Percentiles rank a stretch among this genome's conserved stretches.
These are phyloP conservation scores for Crossaster papposus DNA, from an alignment of 53 echinoderm and acorn worm genomes.

Conservation along the genomic window DNA sequence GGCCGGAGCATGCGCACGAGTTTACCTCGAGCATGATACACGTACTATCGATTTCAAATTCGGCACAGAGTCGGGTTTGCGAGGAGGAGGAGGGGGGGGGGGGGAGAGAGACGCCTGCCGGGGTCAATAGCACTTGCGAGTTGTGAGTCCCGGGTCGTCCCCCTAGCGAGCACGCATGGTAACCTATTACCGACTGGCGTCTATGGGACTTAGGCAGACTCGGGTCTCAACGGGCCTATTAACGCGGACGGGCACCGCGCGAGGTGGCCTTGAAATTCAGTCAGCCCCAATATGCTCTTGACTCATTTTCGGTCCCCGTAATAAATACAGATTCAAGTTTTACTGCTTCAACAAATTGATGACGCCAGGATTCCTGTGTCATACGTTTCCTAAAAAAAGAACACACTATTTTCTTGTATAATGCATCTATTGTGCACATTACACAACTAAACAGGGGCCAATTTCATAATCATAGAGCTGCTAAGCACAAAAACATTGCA, in stretches of 20 bases:
- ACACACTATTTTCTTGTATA: background rate
- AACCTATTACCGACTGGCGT: slow-evolving; percentile 52
- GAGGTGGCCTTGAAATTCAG: slow-evolving; percentile 27
- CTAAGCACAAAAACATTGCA: no score
- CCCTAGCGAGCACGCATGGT: slow-evolving; percentile 40
- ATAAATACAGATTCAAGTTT: slow-evolving; percentile 17
- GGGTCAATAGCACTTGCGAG: slow-evolving; percentile 54
- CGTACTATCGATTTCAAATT: background rate
- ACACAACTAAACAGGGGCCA: no score
- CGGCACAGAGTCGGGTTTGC: background rate
- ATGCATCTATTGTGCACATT: no score
- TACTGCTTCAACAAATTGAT: slow-evolving; percentile 11
- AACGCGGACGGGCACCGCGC: slow-evolving; percentile 42
- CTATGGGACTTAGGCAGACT: slow-evolving; percentile 32
- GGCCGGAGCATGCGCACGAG: background rate
- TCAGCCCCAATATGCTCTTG: slow-evolving; percentile 37
- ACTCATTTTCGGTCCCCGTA: slow-evolving; percentile 17
- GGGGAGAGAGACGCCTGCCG: slow-evolving; percentile 18
- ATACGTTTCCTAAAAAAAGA: background rate
- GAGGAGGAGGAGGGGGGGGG: no score
- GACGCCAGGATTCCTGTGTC: slow-evolving; percentile 22
- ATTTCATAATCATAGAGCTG: no score
- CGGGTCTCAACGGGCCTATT: slow-evolving; percentile 47
- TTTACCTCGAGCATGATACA: background rate
- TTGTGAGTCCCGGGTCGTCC: slow-evolving; percentile 17